Base-by-base conservation (phyloP, 2,888 invertebrate species). In the Drosophila buzzatii region DNA sequence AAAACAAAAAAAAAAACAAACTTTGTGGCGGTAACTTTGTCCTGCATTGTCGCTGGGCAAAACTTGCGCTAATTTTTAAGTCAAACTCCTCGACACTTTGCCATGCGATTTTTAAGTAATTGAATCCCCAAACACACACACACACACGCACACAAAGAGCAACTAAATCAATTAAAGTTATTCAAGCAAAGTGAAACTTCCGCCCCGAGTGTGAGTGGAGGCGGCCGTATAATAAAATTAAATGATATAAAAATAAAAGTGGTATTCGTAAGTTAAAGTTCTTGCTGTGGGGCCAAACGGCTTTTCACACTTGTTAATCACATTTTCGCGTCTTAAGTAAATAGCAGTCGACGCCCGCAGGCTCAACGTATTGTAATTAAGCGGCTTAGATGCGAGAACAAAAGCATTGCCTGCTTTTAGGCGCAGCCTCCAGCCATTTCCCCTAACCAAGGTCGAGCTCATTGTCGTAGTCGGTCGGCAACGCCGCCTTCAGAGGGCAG, bases 271-370 rank as follows among this genome's bases (percentile, higher is more conserved):
- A 55, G 41, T 58, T 42, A 69, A 66, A 59, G 59, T 62, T 70
- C 27, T 31, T 56, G 20, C 63, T 20, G 42, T 57, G 64, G 72
- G 68, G 62, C 65, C 77, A 83, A 75, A 73, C 86, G 74, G 90
- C 89, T 85, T 85, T 85, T 90, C 90, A 90, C 90, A 90, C 85
- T 85, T 85, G 85, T 90, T 86, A 90, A 86, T 89, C 89, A 86
- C 90, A 86, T 90, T 86, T 86, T 90, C 89, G 87, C 87, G 89
- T 89, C 85, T 90, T 90, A 90, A 86, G 78, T 79, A 81, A 89
- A 90, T 89, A 85, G 86, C 77, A 68, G 76, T 53, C 80, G 57
- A 60, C 56, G 39, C 62, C 67, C 66, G 20, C 65, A 59, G 73
- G 73, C 71, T 73, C 76, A 90, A 81, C 90, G 89, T 81, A 76